Base-by-base conservation (phyloP, 2,888 invertebrate species). In the Leptothorax acervorum region DNA sequence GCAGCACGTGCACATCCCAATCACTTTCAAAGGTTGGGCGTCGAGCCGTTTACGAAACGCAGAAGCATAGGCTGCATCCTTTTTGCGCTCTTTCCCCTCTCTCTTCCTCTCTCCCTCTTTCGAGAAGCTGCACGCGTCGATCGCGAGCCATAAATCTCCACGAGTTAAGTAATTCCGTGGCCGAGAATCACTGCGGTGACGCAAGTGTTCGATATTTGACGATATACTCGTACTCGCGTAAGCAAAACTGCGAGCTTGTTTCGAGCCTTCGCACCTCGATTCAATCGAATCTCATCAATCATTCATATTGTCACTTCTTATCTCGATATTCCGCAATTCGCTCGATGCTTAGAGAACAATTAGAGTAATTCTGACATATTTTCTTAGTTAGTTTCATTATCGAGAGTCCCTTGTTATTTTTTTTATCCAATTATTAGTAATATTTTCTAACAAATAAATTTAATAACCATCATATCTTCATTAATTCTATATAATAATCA, bases 11-110 rank as follows among this genome's bases (percentile, higher is more conserved):
- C 90, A 90, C 86, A 90, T 88, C 84, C 91, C 90, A 91, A 88
- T 91, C 91, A 91, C 90, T 90, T 90, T 91, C 86, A 90, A 90
- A 90, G 90, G 90, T 90, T 90, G 90, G 90, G 90, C 90, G 91
- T 91, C 91, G 88, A 88, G 86, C 35, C 85, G 91, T 90, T 90
- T 90, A 87, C 90, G 90, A 90, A 90, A 90, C 90, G 87, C 90
- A 90, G 90, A 66, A 90, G 90, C 88, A 89, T 85, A 85, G 18
- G 84, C 82, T 76, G 86, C 88, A 39, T 55, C 70, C 11, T 70
- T 85, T 73, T 88, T 65, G 15, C 48, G 31, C 71, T 57, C 18
- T 31, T 12, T 39, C 35, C 15, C n/a, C 12, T 6, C 5, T n/a
- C 23, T 4, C 9, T 9, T 45, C n/a, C 8, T 15, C 12, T n/a